Evolutionary conservation across 2,113 vertebrate genomes (phyloP), one percentile per base, ranked within the genome.

Genomic region (Antechinus stuartii): DNA sequence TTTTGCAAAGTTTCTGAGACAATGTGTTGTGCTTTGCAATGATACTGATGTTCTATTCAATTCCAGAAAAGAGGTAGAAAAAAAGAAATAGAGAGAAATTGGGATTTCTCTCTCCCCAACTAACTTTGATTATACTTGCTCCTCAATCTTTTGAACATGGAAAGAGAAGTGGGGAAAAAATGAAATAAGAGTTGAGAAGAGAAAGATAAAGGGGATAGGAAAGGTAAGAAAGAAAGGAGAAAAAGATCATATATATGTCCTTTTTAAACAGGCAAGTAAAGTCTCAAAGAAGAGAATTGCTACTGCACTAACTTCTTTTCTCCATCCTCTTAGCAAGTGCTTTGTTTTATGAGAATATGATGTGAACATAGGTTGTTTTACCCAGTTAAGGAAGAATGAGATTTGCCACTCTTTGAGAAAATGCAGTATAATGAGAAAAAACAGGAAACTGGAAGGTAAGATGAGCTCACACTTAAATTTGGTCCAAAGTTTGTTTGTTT

Each of bases 361-460:
- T 25, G 8, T 0, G 50, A 54, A 68, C 30, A 35, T 92, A 76
- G 22, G 24, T 19, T 53, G 27, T 10, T 93, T 61, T 55, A 30
- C 91, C 57, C 76, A 96, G 94, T 50, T 56, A 9, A 92, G 55
- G 7, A 84, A 84, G 68, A 84, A 84, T 84, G 16, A 84, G 16
- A 84, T 84, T 8, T 84, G n/a, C 19, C 7, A 42, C 16, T 84
- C n/a, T 68, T 68, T 84, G 68, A 84, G 68, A 84, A n/a, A 84
- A 84, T 84, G 68, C 1, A 19, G 19, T 0, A 84, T 42, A 84
- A 42, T 42, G 19, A n/a, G 42, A 5, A 8, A n/a, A 42, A 84
- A 6, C 35, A 84, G n/a, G 6, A 84, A 1, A 42, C 68, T n/a
- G 8, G 1, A 42, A 84, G 19, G 22, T 10, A 84, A 42, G 19